Evolutionary conservation across 2,888 invertebrate species (phyloP), one percentile per base, ranked within the genome.

Genomic region (Alentia gelatinosa): DNA sequence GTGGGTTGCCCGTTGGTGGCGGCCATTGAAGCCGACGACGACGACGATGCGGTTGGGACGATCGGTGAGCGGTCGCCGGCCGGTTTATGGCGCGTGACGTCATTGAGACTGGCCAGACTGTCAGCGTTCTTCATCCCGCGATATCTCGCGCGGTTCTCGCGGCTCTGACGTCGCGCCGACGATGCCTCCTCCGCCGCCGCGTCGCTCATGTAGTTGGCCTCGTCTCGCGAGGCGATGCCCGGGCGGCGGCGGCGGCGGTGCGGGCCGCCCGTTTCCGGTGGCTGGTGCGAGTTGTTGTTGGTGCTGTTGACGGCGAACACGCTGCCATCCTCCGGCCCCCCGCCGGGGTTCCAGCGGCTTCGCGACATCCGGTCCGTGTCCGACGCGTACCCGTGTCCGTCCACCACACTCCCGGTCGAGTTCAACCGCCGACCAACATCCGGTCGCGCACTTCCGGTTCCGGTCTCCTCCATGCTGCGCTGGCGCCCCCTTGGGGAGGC

Each of bases 1-100:
- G 47, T 47, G 47, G 47, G 47, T n/a, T n/a, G n/a, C n/a, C n/a
- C n/a, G n/a, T n/a, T n/a, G n/a, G n/a, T n/a, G n/a, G n/a, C n/a
- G n/a, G n/a, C n/a, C n/a, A n/a, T n/a, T n/a, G n/a, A n/a, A n/a
- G n/a, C n/a, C 19, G 47, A 47, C 3, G 37, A 19, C 4, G 75
- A 26, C 7, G 75, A 75, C 26, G 33, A 26, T 7, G 75, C 35
- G 15, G 75, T 26, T 23, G 83, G 39, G 1, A 42, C n/a, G n/a
- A 83, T 40, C 39, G 83, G 83, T 12, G 83, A 33, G 23, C 83
- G 39, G 83, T 83, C 83, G 23, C 42, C 42, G 30, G 83, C 83
- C 3, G 83, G 83, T 30, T 83, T 83, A 23, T 83, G 26, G 19
- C 83, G 5, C 3, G 83, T 30, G 4, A 35, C 40, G 26, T 83